These are phyloP conservation scores for Epsilonema sp. DNA, from an alignment of 2,888 invertebrate species.

Conservation along the genomic window DNA sequence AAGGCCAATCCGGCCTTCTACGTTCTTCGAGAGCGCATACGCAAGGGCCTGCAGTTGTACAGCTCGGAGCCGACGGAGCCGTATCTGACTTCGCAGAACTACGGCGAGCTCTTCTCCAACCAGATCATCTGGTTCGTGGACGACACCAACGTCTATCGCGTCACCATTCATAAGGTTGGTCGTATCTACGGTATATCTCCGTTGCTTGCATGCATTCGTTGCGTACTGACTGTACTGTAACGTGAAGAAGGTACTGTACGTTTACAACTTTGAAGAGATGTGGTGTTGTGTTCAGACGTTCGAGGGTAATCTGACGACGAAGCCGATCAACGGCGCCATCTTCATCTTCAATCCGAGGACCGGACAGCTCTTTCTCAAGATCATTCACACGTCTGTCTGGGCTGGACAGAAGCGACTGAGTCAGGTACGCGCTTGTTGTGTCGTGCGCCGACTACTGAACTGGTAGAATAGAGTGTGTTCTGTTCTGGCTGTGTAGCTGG, in stretches of 20 bases:
- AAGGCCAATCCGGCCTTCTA: constrained; percentile 98
- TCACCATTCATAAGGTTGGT: constrained; percentile 75
- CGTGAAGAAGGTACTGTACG: too few species aligned
- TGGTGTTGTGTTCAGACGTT: constrained; percentile 46
- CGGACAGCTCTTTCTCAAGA: constrained; percentile 93
- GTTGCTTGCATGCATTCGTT: too few species aligned
- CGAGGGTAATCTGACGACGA: constrained; percentile 95
- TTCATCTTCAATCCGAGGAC: constrained; percentile 99
- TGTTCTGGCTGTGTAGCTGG: too few species aligned
- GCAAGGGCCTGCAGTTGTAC: constrained; percentile 87
- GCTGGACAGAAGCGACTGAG: constrained; percentile 98
- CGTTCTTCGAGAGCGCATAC: constrained; percentile 82
- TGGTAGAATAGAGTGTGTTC: too few species aligned
- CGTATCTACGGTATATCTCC: neutral
- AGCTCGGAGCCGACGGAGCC: constrained; percentile 98
- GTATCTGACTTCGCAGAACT: constrained; percentile 94
- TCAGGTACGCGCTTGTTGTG: constrained; percentile 46
- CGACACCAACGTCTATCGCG: constrained; percentile 96
- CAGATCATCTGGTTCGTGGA: constrained; percentile 99
- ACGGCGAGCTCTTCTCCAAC: constrained; percentile 97
- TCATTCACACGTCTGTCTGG: constrained; percentile 99
- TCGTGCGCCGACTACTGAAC: too few species aligned
- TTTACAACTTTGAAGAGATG: neutral
- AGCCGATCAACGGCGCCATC: constrained; percentile 98
- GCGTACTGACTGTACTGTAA: too few species aligned